Percentiles rank a stretch among this genome's conserved stretches.
Evolutionary conservation across 2,113 vertebrate genomes (phyloP).

Genomic region (Machaerirhynchus nigripectus): DNA sequence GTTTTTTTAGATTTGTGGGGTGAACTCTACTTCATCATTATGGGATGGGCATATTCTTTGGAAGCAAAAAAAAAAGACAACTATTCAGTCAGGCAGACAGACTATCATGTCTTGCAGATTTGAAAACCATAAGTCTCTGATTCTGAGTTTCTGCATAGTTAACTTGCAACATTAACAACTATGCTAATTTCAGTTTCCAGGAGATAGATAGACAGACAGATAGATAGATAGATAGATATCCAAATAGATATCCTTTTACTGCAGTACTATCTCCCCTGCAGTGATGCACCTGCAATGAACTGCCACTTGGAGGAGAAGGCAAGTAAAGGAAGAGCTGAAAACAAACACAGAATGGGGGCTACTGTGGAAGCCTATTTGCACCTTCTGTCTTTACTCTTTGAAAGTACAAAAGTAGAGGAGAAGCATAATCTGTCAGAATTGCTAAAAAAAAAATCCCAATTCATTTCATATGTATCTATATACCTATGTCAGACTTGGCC

Average conservation of each 20-base stretch:
- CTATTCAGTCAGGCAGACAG: background rate
- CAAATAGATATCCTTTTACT: background rate
- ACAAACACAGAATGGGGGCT: background rate
- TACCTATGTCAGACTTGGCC: background rate
- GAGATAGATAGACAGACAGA: background rate
- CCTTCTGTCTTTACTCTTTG: background rate
- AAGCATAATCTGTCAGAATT: background rate
- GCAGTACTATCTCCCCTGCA: background rate
- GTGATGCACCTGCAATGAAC: background rate
- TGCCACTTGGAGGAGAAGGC: rapidly evolving
- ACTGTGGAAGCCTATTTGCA: background rate
- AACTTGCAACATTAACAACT: background rate
- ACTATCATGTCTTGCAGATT: background rate
- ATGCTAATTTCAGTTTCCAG: background rate
- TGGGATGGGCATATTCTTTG: background rate
- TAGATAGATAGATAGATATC: background rate
- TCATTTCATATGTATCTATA: background rate
- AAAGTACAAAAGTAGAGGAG: background rate
- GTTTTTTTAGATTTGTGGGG: background rate
- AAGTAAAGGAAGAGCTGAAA: background rate
- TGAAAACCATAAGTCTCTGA: background rate
- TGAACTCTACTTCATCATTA: background rate
- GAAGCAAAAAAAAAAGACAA: background rate
- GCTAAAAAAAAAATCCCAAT: background rate
- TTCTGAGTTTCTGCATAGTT: background rate